phyloP scores from a whole-genome alignment of 2,888 invertebrate genomes.

The Parnassius smintheus region DNA sequence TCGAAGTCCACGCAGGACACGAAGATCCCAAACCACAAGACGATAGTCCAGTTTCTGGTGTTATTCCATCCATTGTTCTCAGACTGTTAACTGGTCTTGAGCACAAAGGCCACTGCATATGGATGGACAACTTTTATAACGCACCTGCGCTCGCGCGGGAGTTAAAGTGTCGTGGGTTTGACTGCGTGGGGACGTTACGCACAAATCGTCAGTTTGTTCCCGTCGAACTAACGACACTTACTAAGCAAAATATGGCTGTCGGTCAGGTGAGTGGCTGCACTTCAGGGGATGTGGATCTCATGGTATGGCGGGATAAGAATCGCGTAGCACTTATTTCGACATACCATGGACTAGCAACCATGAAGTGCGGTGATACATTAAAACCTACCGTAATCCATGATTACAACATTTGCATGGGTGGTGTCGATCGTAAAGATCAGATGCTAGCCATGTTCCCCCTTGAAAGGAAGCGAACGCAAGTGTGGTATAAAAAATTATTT shows the following conservation, averaged over 20 bases:
- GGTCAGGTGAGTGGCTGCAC: conserved; percentile 31
- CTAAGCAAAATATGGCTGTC: conserved; percentile 27
- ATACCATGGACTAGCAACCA: too few relatives aligned
- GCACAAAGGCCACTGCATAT: conserved; percentile 34
- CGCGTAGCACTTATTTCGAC: too few relatives aligned
- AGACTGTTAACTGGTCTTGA: conserved; percentile 33
- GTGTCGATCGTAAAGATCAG: conserved; percentile 32
- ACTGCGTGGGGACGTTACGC: conserved; percentile 33
- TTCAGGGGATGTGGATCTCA: conserved; percentile 28
- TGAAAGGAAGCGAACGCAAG: conserved; percentile 29
- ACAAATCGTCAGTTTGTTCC: conserved; percentile 34
- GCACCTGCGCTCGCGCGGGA: conserved; percentile 35
- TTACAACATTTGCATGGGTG: conserved; percentile 32
- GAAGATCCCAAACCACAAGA: conserved; percentile 1
- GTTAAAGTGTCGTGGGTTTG: conserved; percentile 33
- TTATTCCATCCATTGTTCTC: conserved; percentile 28
- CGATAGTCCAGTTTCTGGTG: conserved; percentile 25
- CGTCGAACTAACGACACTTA: conserved; percentile 25
- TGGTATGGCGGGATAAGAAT: too few relatives aligned
- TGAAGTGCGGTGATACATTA: too few relatives aligned
- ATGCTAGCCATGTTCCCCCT: conserved; percentile 28
- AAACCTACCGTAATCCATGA: too few relatives aligned
- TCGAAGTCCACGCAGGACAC: too few relatives aligned
- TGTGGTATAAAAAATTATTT: conserved; percentile 31
- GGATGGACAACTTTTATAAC: conserved; percentile 39